Evolutionary conservation across 2,797 vertebrate genomes (phyloP), one percentile per base, ranked within the genome.

Genomic region (Selene dorsalis): DNA sequence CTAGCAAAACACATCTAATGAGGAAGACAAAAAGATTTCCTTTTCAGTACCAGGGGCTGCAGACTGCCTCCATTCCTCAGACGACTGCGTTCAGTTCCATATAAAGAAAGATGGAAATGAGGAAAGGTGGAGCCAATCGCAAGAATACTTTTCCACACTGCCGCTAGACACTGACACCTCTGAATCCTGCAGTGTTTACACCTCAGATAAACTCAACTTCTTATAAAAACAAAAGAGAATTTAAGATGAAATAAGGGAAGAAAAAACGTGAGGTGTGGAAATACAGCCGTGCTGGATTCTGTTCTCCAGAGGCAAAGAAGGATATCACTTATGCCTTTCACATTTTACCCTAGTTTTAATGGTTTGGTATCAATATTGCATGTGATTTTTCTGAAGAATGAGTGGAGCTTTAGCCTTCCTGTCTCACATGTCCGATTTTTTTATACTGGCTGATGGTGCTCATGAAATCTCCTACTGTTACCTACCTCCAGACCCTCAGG

Each of bases 401-500:
- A 79, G 50, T 75, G 68, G 69, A 87, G 24, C 64, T 71, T 73
- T 79, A 48, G 59, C 41, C 50, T 80, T 73, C 52, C 63, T 64
- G 76, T 86, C 80, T 80, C 57, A 79, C 69, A 17, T 62, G 52
- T 39, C 14, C 17, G 28, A 61, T 61, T 77, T 86, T 22, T 68
- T 63, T 62, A 73, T 53, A 79, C 77, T 84, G 80, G 61, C 78
- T 77, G 68, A 80, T 82, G 84, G 65, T 87, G 77, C 73, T 85
- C 79, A 75, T 82, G 62, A 84, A 74, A 69, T 85, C 58, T 82
- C 66, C 79, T 77, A 74, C 81, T 87, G 43, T 85, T 89, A 86
- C 87, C 92, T 94, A 94, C 92, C 92, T 93, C 93, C 71, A 77
- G 80, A 89, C 88, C 91, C 92, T 94, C 93, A 93, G 93, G 92